Evolutionary conservation across 2,797 vertebrate species (phyloP).

Genomic region (Ctenopoma multispine): DNA sequence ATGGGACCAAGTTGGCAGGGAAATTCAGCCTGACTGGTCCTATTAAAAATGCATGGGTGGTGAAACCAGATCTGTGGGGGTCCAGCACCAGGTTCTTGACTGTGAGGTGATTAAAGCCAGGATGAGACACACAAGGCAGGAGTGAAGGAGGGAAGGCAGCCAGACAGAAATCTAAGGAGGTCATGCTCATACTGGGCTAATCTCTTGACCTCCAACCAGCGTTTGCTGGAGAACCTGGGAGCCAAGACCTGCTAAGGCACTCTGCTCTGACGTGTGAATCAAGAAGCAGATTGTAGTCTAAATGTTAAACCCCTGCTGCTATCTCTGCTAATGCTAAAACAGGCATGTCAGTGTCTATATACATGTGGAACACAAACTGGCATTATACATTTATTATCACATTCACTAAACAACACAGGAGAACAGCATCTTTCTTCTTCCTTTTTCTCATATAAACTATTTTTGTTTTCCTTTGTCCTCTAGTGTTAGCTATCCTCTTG

Average conservation of each 20-base stretch:
- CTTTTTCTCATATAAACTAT: not conserved
- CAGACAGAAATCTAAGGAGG: conserved; percentile 65
- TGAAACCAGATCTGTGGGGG: conserved; percentile 72
- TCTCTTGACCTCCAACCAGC: conserved; percentile 60
- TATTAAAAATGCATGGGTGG: conserved; percentile 71
- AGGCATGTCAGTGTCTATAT: conserved; percentile 19
- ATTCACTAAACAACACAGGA: not conserved
- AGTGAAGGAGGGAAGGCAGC: conserved; percentile 45
- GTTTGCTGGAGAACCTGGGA: conserved; percentile 30
- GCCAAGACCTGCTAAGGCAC: conserved; percentile 34
- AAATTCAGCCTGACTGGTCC: conserved; percentile 42
- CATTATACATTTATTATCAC: not conserved
- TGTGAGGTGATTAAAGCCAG: conserved; percentile 74
- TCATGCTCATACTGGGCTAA: conserved; percentile 67
- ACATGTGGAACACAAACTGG: not conserved
- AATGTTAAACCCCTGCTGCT: conserved; percentile 27
- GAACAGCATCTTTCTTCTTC: not conserved
- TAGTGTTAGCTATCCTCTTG: conserved; percentile 88
- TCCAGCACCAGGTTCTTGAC: conserved; percentile 21
- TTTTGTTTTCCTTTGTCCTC: conserved; percentile 9
- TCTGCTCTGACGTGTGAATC: conserved; percentile 46
- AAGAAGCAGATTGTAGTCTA: conserved; percentile 33
- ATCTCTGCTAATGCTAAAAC: conserved; percentile 4
- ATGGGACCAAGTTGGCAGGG: conserved; percentile 28
- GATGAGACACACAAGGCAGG: conserved; percentile 38